Conservation (phyloP, 2,888 invertebrate genomes). For the Mesorhabditis sp. region DNA sequence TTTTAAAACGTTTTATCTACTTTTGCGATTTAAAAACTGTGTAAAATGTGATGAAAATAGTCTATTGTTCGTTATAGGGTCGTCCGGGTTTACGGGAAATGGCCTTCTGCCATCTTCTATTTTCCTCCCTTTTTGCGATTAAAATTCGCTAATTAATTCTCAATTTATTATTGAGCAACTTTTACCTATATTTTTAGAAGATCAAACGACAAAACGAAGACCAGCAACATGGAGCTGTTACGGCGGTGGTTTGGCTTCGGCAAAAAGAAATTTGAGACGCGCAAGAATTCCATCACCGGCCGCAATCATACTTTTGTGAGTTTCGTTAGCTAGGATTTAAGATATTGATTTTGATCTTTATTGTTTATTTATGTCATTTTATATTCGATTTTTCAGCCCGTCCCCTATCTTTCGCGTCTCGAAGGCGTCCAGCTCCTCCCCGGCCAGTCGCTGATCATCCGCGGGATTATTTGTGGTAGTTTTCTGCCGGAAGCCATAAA, state of each 20-base stretch:
- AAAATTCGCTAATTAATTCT: no score
- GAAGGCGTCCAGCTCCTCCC: conserved; percentile 55
- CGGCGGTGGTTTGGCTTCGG: conserved; percentile 41
- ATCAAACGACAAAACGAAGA: no score
- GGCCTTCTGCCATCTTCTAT: no score
- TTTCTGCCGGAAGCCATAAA: neutral
- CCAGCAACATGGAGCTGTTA: conserved; percentile 42
- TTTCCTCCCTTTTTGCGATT: no score
- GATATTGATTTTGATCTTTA: neutral
- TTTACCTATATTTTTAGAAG: no score
- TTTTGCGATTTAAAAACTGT: no score
- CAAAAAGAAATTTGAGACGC: conserved; percentile 40
- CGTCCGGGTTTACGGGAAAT: no score
- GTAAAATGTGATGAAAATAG: no score
- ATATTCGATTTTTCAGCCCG: conserved; percentile 38
- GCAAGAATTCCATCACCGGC: conserved; percentile 56
- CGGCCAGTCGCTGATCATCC: conserved; percentile 56
- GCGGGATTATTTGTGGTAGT: conserved; percentile 51
- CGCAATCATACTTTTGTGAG: conserved; percentile 54
- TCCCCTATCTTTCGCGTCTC: conserved; percentile 54
- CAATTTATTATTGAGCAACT: no score
- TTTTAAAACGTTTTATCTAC: no score
- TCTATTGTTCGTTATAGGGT: no score
- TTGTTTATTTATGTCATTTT: conserved; percentile 3
- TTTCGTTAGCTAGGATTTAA: conserved; percentile 10